Conservation (phyloP, 2,797 vertebrate genomes). For the Chaetodon trifasciatus region DNA sequence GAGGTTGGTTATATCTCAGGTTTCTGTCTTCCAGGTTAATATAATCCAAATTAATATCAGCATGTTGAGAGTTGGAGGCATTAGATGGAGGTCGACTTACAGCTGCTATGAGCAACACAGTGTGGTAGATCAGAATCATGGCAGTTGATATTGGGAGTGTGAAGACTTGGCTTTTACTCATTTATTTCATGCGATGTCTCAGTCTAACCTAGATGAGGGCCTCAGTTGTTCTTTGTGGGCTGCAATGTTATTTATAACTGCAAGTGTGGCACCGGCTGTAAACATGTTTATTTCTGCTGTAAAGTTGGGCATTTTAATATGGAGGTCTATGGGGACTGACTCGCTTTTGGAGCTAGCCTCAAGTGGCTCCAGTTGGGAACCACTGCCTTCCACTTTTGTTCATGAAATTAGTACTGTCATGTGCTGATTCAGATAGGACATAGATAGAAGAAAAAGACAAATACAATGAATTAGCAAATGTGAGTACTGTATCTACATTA, state of each 20-base stretch:
- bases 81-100: not conserved
- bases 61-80: not conserved
- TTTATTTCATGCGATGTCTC: not conserved
- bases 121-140: not conserved
- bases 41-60: too few species aligned
- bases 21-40: not conserved
- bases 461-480: not conserved
- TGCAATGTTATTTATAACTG: not conserved
- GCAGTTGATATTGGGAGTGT: not conserved
- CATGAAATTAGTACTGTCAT: not conserved
- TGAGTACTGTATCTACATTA: constrained; percentile 10
- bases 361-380: not conserved
- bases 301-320: too few species aligned
- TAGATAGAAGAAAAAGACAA: not conserved
- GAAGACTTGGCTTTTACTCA: not conserved
- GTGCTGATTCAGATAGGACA: not conserved
- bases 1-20: not conserved
- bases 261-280: not conserved
- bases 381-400: not conserved
- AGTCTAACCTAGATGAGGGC: not conserved
- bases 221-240: not conserved
- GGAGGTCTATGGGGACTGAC: too few species aligned
- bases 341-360: too few species aligned
- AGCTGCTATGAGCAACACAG: not conserved
- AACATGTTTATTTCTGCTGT: too few species aligned